Percentiles rank a stretch among this genome's conserved stretches.
Evolutionary conservation across 2,888 invertebrate species (phyloP).

Genomic region (Amblyjoppa fuscipennis): DNA sequence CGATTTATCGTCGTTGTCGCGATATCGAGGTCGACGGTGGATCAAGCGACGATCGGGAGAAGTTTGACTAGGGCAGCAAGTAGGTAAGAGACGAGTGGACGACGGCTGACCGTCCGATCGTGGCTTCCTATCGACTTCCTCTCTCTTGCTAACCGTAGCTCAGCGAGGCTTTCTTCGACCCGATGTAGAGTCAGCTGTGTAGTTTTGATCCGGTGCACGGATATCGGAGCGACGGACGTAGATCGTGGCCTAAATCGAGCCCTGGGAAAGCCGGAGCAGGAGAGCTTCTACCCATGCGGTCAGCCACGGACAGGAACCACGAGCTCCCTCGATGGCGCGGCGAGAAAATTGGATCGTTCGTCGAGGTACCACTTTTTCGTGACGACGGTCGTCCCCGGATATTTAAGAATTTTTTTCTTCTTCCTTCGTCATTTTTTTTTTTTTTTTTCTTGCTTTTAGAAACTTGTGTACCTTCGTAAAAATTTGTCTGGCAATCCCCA

Average conservation of each 20-base stretch:
- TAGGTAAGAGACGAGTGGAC: conserved; percentile 7
- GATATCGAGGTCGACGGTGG: conserved; percentile 28
- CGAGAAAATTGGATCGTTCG: conserved; percentile 16
- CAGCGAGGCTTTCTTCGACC: conserved; percentile 11
- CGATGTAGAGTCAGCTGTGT: conserved; percentile 12
- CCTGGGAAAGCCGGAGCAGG: not conserved
- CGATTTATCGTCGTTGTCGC: conserved; percentile 18
- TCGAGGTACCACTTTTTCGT: not conserved
- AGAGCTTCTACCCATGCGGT: conserved; percentile 12
- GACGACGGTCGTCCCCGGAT: conserved; percentile 8
- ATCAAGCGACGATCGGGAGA: conserved; percentile 20
- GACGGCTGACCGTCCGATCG: conserved; percentile 3
- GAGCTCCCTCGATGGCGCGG: conserved; percentile 1
- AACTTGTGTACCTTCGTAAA: not conserved
- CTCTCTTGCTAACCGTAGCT: not conserved
- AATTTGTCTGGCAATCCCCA: no score
- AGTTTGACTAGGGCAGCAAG: conserved; percentile 10
- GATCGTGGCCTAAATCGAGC: conserved; percentile 36
- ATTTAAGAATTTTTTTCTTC: not conserved
- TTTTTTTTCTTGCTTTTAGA: not conserved
- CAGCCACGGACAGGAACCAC: conserved; percentile 17
- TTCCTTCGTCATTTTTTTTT: not conserved
- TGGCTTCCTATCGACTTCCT: conserved; percentile 3
- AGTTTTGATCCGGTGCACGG: conserved; percentile 12
- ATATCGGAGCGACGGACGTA: conserved; percentile 15